A percentile compares a stretch with the other conserved stretches of the same genome.
phyloP scores from a whole-genome alignment of 2,797 vertebrate species.

The Pagetopsis macropterus region DNA sequence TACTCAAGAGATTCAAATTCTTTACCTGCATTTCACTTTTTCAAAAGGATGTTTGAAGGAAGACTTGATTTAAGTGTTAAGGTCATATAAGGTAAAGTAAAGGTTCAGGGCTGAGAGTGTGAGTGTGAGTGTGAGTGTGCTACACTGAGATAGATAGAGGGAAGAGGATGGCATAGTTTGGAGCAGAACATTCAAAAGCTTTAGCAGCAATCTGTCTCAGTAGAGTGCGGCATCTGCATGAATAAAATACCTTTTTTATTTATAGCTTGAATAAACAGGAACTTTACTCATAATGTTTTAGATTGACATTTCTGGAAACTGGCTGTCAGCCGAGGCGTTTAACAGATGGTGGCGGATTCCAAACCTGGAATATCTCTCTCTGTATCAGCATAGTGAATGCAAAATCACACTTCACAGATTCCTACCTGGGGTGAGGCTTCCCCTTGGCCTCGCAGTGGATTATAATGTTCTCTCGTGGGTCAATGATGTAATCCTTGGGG shows the following conservation, averaged over 20 bases:
- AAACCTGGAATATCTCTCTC: conserved; percentile 4
- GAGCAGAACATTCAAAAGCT: conserved; percentile 20
- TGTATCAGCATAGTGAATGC: conserved; percentile 20
- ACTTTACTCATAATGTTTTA: not conserved
- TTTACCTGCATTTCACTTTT: not conserved
- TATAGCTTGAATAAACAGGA: conserved; percentile 26
- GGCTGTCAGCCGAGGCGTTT: conserved; percentile 2
- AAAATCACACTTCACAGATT: conserved; percentile 37
- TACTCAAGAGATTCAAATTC: not conserved
- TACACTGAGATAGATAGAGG: conserved; percentile 7
- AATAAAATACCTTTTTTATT: conserved; percentile 4
- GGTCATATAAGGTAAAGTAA: not conserved
- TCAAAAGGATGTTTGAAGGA: conserved; percentile 2
- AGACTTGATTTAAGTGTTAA: not conserved
- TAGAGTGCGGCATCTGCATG: conserved; percentile 4
- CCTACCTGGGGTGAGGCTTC: conserved; percentile 94
- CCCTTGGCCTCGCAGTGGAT: conserved; percentile 98
- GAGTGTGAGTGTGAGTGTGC: not conserved
- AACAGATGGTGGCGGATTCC: conserved; percentile 33
- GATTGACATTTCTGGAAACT: conserved; percentile 2
- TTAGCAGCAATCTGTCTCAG: not conserved
- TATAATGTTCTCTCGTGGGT: conserved; percentile 95
- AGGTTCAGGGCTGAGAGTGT: not conserved
- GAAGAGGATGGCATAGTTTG: not conserved
- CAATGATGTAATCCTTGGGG: conserved; percentile 96